Percentiles rank a stretch among this genome's conserved stretches.
phyloP scores from a whole-genome alignment of 2,888 invertebrate genomes.

The Eilema depressum region DNA sequence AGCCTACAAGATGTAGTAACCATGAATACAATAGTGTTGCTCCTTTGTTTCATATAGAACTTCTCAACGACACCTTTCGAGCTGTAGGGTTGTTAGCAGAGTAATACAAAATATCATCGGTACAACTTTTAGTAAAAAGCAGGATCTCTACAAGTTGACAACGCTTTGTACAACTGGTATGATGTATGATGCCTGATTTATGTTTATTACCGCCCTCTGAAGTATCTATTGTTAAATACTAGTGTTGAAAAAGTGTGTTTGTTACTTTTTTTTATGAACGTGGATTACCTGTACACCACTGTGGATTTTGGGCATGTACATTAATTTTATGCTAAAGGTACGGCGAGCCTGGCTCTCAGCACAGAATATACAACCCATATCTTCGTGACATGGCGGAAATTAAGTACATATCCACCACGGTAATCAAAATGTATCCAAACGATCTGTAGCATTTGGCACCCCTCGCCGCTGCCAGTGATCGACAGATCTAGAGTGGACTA shows the following conservation, averaged over 20 bases:
- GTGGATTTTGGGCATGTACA: neutral
- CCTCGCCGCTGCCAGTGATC: neutral
- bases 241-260: neutral
- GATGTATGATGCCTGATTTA: too few relatives aligned
- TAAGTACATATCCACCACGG: neutral
- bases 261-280: neutral
- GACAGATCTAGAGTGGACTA: constrained; percentile 2
- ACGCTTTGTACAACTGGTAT: neutral
- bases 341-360: neutral
- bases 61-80: neutral
- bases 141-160: neutral
- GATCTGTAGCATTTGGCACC: neutral
- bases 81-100: neutral
- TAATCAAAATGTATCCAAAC: neutral
- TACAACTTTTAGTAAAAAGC: neutral
- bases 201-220: neutral
- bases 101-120: neutral
- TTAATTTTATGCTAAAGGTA: neutral
- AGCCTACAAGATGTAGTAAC: neutral
- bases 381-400: neutral
- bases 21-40: neutral
- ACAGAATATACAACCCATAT: neutral
- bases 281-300: neutral
- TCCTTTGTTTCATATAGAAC: neutral
- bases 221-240: neutral